Evolutionary conservation across 2,797 vertebrate genomes (phyloP), one percentile per base, ranked within the genome.

Genomic region (Xenentodon cancila): DNA sequence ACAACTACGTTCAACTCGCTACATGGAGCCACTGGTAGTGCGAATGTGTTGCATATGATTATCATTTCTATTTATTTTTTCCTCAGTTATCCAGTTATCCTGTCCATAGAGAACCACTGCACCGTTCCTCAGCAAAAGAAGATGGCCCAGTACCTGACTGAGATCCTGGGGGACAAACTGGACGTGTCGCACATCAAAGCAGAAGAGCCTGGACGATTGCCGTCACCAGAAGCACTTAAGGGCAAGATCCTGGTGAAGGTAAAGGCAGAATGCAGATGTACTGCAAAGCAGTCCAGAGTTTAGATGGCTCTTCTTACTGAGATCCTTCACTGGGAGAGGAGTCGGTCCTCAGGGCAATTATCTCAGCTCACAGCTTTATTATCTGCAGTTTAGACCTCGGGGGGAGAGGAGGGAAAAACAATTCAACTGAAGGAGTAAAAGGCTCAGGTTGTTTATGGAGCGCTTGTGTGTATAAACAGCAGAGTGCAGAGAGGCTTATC

Each of bases 91-190:
- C 98, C 98, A 0, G 95, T 99, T 79, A 98, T 99, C 86, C 88
- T 99, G 79, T 99, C 98, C 18, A 94, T 99, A 3, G 98, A 99
- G 93, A 99, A 99, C 88, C 98, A 99, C 86, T 99, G 98, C 87
- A 99, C 96, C 0, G 96, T 99, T 0, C 27, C 92, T 27, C 98
- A 99, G 89, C 98, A 99, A 80, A 99, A 98, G 89, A 98, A 97
- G 89, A 99, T 99, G 97, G 98, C 98, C 18, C 95, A 95, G 85
- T 97, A 95, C 55, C 92, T 99, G 46, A 90, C 51, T 0, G 96
- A 96, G 82, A 93, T 99, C 69, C 87, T 99, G 4, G 96, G 95
- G 7, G 96, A 98, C 79, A 98, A 98, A 81, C 89, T 99, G 87
- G 95, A 99, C 71, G 77, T 98, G 64, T 95, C 95, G 1, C 90